These are phyloP conservation scores for Meleagris gallopavo DNA, from an alignment of 2,113 vertebrate genomes.

Conservation along the genomic window DNA sequence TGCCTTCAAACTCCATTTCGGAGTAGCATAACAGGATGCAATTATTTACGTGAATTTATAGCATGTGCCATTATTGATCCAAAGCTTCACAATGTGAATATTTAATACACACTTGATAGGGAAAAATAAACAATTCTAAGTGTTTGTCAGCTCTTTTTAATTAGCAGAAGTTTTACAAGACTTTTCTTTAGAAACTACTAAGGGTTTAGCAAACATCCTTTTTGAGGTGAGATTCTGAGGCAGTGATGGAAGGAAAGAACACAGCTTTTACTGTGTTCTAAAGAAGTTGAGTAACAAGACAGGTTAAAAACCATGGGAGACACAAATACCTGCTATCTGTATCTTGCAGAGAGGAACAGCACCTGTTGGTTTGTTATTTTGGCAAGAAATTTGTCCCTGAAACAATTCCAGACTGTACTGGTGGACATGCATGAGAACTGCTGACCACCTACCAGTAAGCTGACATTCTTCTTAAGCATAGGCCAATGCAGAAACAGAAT, in stretches of 20 bases:
- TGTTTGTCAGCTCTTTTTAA: neutral
- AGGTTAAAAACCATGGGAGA: neutral
- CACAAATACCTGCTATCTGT: neutral
- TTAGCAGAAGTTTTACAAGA: neutral
- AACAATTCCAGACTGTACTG: conserved; percentile 2
- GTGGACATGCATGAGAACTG: neutral
- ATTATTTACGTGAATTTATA: conserved; percentile 15
- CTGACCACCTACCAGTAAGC: conserved; percentile 14
- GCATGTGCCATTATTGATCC: neutral
- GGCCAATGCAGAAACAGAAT: conserved; percentile 1
- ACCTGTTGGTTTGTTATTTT: neutral
- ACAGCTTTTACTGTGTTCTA: neutral
- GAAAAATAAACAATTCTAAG: neutral
- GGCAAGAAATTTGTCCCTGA: neutral
- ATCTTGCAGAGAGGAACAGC: neutral
- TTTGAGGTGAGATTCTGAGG: neutral
- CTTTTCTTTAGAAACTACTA: neutral
- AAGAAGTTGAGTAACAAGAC: neutral
- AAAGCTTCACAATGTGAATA: neutral
- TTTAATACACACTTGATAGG: neutral
- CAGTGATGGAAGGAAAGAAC: neutral
- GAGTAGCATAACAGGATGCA: neutral
- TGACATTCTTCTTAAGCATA: neutral
- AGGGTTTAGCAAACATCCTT: neutral
- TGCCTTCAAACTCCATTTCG: neutral